Evolutionary conservation across 2,888 invertebrate genomes (phyloP).

Genomic region (Rhagophthalmus giganteus): DNA sequence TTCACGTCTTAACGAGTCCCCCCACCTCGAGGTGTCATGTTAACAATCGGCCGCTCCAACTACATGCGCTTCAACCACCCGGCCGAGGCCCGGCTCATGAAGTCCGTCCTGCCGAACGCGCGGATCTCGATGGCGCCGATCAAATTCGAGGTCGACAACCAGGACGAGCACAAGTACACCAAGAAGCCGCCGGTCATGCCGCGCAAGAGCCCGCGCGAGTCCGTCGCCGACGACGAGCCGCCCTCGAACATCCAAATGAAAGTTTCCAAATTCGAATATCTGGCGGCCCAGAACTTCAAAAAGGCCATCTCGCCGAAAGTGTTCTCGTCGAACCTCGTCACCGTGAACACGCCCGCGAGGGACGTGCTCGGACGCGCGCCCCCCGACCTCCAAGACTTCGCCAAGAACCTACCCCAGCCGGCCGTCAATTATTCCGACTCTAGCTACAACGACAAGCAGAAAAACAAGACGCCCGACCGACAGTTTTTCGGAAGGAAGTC

Average conservation of each 20-base stretch:
- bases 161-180: conserved; percentile 51
- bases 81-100: conserved; percentile 84
- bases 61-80: conserved; percentile 93
- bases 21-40: conserved; percentile 75
- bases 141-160: conserved; percentile 61
- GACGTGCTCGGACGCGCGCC: conserved; percentile 69
- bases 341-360: conserved; percentile 80
- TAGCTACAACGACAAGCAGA: conserved; percentile 49
- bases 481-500: conserved; percentile 49
- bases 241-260: conserved; percentile 71
- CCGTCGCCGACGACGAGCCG: conserved; percentile 56
- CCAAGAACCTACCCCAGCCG: conserved; percentile 62
- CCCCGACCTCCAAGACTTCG: conserved; percentile 65
- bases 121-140: conserved; percentile 79
- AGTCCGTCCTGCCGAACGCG: conserved; percentile 77
- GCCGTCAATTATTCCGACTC: conserved; percentile 56
- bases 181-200: conserved; percentile 70
- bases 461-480: conserved; percentile 49
- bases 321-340: conserved; percentile 75
- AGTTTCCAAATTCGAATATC: conserved; percentile 78
- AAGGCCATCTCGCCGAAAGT: conserved; percentile 73
- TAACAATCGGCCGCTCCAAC: conserved; percentile 88
- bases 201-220: conserved; percentile 58
- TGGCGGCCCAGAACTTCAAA: conserved; percentile 68
- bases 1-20: not conserved